Base-by-base conservation (phyloP, 2,797 vertebrate genomes). In the Picus viridis region DNA sequence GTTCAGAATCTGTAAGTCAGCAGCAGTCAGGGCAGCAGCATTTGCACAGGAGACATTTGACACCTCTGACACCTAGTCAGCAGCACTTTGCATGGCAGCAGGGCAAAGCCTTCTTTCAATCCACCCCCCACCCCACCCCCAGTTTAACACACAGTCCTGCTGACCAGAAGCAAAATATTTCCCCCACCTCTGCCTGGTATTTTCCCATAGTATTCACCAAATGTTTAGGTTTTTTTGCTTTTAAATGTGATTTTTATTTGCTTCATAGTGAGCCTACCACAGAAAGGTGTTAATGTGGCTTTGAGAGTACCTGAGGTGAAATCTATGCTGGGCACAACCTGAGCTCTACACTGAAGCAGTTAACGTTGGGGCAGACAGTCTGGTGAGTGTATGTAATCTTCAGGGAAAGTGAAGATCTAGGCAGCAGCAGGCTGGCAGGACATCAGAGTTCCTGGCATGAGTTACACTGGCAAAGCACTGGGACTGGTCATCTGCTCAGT, bases 351-450 rank as follows among this genome's bases (percentile, higher is more conserved):
- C 23, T 36, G 91, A 83, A 91, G 73, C 22, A 8, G 67, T 70
- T 71, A 41, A 39, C 82, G 76, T 71, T 0, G 1, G 72, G 84
- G 79, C 83, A 45, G 22, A 8, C 39, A 43, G 43, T 73, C 59
- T 2, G 3, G 36, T 23, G 43, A 84, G 43, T n/a, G 20, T 23
- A 80, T 90, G 79, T 67, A 45, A 80, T 92, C 79, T 84, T 62
- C 0, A 0, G 90, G 83, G n/a, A 94, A 88, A 68, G 69, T 54
- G 56, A 29, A 95, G 90, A 73, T 72, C 41, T 5, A 32, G 62
- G 88, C 94, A 91, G 83, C 71, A 89, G 87, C 12, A 3, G 36
- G 49, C 80, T 96, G 96, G 96, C 96, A 94, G 57, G 73, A 68
- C 92, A 96, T 95, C 94, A 96, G 14, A 77, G 51, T 17, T 68